Percentiles rank a stretch among this genome's conserved stretches.
Evolutionary conservation across 2,888 invertebrate species (phyloP).

Genomic region (Margaritifera margaritifera): DNA sequence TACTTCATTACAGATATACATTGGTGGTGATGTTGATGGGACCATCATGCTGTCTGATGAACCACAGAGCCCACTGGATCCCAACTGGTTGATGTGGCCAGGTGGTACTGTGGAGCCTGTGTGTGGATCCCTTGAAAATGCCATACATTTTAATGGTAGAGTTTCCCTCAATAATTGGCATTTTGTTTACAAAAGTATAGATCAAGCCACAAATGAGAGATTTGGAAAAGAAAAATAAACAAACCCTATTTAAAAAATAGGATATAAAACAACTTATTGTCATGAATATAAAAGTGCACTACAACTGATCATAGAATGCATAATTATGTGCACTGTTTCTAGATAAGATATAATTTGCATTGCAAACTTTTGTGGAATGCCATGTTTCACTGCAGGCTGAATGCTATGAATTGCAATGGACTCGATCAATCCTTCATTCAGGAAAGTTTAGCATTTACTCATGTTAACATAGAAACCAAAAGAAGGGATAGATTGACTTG

Average conservation of each 20-base stretch:
- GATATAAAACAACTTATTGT: too few relatives aligned
- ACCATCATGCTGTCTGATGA: constrained; percentile 65
- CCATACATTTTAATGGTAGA: constrained; percentile 68
- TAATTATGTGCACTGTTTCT: too few relatives aligned
- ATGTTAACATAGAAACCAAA: too few relatives aligned
- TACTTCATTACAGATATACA: constrained; percentile 61
- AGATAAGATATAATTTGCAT: too few relatives aligned
- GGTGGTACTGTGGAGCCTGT: constrained; percentile 66
- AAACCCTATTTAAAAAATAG: too few relatives aligned
- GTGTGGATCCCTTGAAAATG: constrained; percentile 62
- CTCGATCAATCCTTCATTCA: background rate
- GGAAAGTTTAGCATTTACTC: background rate
- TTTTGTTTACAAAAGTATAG: background rate
- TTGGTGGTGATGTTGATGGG: constrained; percentile 70
- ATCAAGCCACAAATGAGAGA: background rate
- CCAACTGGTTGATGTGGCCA: constrained; percentile 70
- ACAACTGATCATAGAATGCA: too few relatives aligned
- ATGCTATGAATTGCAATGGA: background rate
- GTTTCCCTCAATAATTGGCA: background rate
- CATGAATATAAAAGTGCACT: too few relatives aligned
- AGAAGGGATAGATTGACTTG: too few relatives aligned
- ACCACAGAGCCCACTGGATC: constrained; percentile 55
- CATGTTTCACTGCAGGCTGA: background rate
- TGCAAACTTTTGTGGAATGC: too few relatives aligned
- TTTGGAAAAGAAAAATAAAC: too few relatives aligned